Conservation (phyloP, 2,113 vertebrate species). For the Origma solitaria region DNA sequence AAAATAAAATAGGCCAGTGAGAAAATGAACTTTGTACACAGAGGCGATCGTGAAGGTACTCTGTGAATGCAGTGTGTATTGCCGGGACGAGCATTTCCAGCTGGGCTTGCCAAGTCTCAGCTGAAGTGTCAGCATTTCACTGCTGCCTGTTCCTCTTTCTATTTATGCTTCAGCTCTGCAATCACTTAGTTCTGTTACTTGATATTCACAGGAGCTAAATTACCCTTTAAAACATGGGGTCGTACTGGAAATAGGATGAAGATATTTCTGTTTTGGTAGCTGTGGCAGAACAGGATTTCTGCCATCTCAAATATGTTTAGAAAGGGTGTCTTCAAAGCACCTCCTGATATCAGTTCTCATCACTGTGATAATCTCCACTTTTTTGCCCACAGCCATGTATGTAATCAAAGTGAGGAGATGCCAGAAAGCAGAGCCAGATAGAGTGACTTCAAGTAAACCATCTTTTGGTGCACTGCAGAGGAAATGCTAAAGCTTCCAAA, state of each 20-base stretch:
- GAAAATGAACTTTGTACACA: background rate
- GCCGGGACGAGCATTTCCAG: constrained; percentile 37
- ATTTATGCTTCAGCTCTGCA: constrained; percentile 23
- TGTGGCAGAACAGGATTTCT: background rate
- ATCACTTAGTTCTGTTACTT: constrained; percentile 5
- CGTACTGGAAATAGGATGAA: background rate
- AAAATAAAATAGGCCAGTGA: background rate
- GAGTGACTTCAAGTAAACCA: background rate
- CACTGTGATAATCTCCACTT: background rate
- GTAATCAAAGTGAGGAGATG: background rate
- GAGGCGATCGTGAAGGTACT: background rate
- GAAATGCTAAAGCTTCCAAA: background rate
- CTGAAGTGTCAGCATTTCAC: constrained; percentile 8
- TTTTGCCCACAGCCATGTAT: background rate
- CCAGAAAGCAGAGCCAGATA: background rate
- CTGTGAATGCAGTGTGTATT: background rate
- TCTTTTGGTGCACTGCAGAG: background rate
- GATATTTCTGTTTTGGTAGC: background rate
- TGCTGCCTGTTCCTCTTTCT: constrained; percentile 51
- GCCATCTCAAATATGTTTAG: background rate
- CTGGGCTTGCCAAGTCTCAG: constrained; percentile 10
- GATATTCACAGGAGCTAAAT: constrained; percentile 8
- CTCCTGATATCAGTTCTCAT: background rate
- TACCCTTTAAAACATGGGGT: constrained; percentile 6
- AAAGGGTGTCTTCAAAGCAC: background rate